phyloP scores from a whole-genome alignment of 2,797 vertebrate genomes.

The Girardinus metallicus region DNA sequence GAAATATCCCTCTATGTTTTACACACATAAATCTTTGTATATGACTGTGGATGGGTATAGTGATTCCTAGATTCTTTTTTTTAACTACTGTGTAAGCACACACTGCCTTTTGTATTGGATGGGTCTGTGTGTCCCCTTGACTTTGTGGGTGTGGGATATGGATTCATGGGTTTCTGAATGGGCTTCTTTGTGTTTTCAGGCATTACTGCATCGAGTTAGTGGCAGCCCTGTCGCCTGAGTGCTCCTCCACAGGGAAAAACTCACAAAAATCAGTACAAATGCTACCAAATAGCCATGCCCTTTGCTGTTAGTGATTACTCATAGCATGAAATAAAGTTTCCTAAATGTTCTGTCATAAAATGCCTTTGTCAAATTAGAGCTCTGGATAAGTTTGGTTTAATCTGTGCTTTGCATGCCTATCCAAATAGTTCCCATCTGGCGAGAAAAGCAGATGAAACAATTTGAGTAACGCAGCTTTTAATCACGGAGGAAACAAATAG shows the following conservation, averaged over 20 bases:
- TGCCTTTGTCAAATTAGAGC: constrained; percentile 11
- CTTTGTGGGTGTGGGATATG: constrained; percentile 57
- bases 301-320: constrained; percentile 11
- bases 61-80: constrained; percentile 7
- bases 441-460: constrained; percentile 51
- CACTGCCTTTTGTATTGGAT: constrained; percentile 49
- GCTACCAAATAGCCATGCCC: neutral
- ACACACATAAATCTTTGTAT: constrained; percentile 23
- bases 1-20: neutral
- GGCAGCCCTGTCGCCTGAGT: constrained; percentile 40
- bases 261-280: constrained; percentile 9
- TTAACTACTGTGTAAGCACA: constrained; percentile 38
- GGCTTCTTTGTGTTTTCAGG: constrained; percentile 66
- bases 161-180: constrained; percentile 59
- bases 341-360: constrained; percentile 11
- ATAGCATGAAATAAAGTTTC: neutral
- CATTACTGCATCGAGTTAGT: constrained; percentile 39
- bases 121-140: constrained; percentile 52
- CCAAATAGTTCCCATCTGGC: constrained; percentile 74
- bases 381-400: constrained; percentile 17
- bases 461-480: constrained; percentile 48
- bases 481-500: constrained; percentile 55
- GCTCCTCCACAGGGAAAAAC: constrained; percentile 31
- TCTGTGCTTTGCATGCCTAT: constrained; percentile 55
- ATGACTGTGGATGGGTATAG: constrained; percentile 27